Evolutionary conservation across 2,888 invertebrate genomes (phyloP).

Genomic region (Germaria angustata): DNA sequence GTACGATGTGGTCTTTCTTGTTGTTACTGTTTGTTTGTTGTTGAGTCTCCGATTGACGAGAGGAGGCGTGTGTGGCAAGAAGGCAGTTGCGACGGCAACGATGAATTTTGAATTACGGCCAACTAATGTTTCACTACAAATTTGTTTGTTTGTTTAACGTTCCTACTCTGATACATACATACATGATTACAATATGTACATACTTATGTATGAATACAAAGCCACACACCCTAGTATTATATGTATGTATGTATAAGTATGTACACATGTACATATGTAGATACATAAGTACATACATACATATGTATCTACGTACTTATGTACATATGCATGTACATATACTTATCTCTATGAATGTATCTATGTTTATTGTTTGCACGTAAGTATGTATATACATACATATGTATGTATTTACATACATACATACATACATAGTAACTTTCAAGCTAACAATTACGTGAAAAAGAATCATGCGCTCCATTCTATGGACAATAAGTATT

Average conservation of each 20-base stretch:
- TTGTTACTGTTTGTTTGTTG: conserved; percentile 33
- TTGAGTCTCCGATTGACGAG: not conserved
- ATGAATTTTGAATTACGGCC: conserved; percentile 56
- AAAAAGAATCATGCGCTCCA: too few species aligned
- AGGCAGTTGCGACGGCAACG: not conserved
- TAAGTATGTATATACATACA: not conserved
- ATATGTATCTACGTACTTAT: not conserved
- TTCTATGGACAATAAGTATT: too few species aligned
- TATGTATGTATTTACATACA: not conserved
- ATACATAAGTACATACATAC: not conserved
- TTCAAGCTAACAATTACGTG: too few species aligned
- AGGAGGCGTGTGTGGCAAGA: conserved; percentile 9
- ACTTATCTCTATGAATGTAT: too few species aligned
- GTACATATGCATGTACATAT: not conserved
- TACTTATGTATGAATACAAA: not conserved
- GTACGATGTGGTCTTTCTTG: conserved; percentile 57
- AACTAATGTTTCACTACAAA: conserved; percentile 47
- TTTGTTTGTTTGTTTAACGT: not conserved
- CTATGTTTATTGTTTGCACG: not conserved
- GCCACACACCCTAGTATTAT: too few species aligned
- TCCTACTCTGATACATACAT: not conserved
- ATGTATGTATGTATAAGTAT: not conserved
- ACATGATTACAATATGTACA: not conserved
- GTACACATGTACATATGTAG: not conserved
- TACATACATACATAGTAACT: not conserved